phyloP scores from a whole-genome alignment of 2,888 invertebrate species.

The Euzophera pinguis region DNA sequence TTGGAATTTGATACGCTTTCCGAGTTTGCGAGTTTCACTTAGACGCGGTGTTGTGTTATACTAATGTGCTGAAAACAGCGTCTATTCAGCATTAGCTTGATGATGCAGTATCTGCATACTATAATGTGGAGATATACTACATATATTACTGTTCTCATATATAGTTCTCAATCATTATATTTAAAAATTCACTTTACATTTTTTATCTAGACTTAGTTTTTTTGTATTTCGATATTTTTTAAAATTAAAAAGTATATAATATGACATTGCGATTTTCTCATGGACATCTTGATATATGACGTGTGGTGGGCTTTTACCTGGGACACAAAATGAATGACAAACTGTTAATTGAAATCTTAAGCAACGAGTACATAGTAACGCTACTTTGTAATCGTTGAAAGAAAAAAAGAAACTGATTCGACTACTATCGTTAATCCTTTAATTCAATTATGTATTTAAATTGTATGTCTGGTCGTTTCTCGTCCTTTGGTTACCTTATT shows the following conservation, averaged over 20 bases:
- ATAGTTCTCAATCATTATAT: no score
- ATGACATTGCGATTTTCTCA: no score
- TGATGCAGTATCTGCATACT: neutral
- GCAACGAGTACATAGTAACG: neutral
- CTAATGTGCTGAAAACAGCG: slow-evolving; percentile 2
- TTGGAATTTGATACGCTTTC: slow-evolving; percentile 60
- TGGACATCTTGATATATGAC: no score
- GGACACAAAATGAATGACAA: no score
- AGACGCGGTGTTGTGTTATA: slow-evolving; percentile 15
- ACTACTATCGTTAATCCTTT: neutral
- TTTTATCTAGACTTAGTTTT: no score
- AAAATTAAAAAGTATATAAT: no score
- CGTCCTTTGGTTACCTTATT: slow-evolving; percentile 3
- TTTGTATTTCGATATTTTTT: no score
- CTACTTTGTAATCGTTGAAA: neutral
- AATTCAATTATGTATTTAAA: slow-evolving; percentile 6
- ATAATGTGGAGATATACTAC: no score
- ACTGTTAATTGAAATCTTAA: no score
- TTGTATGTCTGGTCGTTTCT: neutral
- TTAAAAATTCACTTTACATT: no score
- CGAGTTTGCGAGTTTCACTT: slow-evolving; percentile 42
- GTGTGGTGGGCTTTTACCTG: no score
- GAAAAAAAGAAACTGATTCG: neutral
- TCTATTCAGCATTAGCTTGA: slow-evolving; percentile 3
- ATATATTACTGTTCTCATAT: no score